Evolutionary conservation across 2,888 invertebrate genomes (phyloP).

Genomic region (Lycocerus yunnanus): DNA sequence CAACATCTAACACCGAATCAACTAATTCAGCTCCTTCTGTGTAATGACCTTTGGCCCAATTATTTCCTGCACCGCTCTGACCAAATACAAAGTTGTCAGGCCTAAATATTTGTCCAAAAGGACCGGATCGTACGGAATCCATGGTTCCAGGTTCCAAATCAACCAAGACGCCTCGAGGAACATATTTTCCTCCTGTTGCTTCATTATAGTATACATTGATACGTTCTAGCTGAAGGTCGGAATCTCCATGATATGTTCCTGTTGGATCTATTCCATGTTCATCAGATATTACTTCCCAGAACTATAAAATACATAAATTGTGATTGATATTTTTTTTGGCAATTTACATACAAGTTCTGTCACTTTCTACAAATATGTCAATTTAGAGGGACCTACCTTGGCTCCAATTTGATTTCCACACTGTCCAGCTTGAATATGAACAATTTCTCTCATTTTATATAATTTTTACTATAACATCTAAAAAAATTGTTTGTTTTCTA

Average conservation of each 20-base stretch:
- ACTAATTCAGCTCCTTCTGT: conserved; percentile 88
- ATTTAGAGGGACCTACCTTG: conserved; percentile 65
- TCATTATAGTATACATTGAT: conserved; percentile 97
- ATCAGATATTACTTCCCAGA: conserved; percentile 96
- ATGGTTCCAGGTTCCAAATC: conserved; percentile 97
- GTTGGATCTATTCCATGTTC: conserved; percentile 94
- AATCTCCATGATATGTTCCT: conserved; percentile 88
- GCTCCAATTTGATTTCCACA: conserved; percentile 90
- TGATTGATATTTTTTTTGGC: not conserved
- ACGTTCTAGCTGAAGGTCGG: conserved; percentile 88
- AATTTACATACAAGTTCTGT: not conserved
- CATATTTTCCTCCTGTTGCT: conserved; percentile 91
- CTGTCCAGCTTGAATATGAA: conserved; percentile 79
- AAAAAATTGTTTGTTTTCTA: conserved; percentile 43
- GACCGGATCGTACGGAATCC: conserved; percentile 94
- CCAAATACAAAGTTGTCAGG: conserved; percentile 96
- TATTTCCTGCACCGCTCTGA: conserved; percentile 83
- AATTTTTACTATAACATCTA: conserved; percentile 41
- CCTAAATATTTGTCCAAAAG: conserved; percentile 91
- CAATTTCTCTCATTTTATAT: conserved; percentile 80
- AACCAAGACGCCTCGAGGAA: conserved; percentile 89
- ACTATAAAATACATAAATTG: conserved; percentile 58
- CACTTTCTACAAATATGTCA: not conserved
- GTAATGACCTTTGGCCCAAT: conserved; percentile 91
- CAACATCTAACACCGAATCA: conserved; percentile 83